These are phyloP conservation scores for Prorops nasuta DNA, from an alignment of 1,140 invertebrate species.

Conservation along the genomic window DNA sequence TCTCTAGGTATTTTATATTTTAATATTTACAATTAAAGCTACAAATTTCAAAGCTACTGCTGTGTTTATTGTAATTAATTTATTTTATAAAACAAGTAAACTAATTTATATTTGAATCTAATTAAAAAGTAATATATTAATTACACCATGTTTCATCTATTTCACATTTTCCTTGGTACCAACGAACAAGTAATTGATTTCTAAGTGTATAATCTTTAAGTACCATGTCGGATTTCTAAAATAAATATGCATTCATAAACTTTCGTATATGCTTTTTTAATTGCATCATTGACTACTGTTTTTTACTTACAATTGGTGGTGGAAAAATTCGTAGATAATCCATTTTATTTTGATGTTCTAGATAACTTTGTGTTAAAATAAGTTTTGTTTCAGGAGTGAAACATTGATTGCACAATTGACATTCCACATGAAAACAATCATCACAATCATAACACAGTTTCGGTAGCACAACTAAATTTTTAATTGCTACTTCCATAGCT, in stretches of 20 bases:
- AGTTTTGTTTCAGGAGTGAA: conserved; percentile 62
- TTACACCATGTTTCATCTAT: conserved; percentile 71
- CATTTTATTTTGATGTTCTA: conserved; percentile 76
- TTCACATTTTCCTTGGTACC: conserved; percentile 83
- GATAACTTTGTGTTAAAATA: conserved; percentile 68
- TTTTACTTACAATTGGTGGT: conserved; percentile 65
- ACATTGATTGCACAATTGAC: conserved; percentile 77
- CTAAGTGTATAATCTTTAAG: conserved; percentile 58
- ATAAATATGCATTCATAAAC: conserved; percentile 28
- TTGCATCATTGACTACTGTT: neutral
- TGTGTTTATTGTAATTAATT: conserved; percentile 3
- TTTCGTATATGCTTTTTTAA: neutral
- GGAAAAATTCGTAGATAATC: conserved; percentile 82
- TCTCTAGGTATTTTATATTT: too few species aligned
- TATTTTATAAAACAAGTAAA: conserved; percentile 7
- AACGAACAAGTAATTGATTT: conserved; percentile 71
- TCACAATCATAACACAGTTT: conserved; percentile 69
- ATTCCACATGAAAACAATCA: conserved; percentile 67
- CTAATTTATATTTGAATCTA: too few species aligned
- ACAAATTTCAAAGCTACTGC: too few species aligned
- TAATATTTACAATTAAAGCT: too few species aligned
- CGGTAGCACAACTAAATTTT: conserved; percentile 77
- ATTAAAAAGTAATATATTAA: too few species aligned
- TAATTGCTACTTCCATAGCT: conserved; percentile 73
- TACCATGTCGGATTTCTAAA: conserved; percentile 52